Percentiles rank a stretch among this genome's conserved stretches.
Evolutionary conservation across 2,888 invertebrate species (phyloP).

Genomic region (Plemyria rubiginata): DNA sequence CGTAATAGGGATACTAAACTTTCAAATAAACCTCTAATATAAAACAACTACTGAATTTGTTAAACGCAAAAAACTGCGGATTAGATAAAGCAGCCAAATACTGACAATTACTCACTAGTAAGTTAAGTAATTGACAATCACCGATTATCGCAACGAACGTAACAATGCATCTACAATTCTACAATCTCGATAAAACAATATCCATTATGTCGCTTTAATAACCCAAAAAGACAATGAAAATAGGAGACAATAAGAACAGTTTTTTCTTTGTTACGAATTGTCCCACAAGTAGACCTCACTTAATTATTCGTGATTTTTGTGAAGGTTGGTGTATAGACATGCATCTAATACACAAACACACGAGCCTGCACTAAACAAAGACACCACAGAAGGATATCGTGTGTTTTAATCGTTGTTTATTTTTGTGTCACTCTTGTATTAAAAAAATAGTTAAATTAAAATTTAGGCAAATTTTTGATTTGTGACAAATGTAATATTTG

Average conservation of each 20-base stretch:
- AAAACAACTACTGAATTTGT: too few species aligned
- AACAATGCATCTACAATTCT: conserved; percentile 25
- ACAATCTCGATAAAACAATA: conserved; percentile 37
- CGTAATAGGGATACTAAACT: too few species aligned
- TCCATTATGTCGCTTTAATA: conserved; percentile 42
- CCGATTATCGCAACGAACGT: conserved; percentile 31
- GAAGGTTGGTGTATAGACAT: conserved; percentile 3
- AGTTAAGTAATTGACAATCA: conserved; percentile 31
- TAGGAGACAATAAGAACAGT: conserved; percentile 28
- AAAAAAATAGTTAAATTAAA: too few species aligned
- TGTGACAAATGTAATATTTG: too few species aligned
- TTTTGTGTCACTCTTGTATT: too few species aligned
- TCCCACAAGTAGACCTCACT: conserved; percentile 24
- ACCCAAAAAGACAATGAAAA: conserved; percentile 42
- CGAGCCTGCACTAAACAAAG: neutral
- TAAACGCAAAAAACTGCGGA: too few species aligned
- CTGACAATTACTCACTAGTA: too few species aligned
- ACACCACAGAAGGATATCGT: neutral
- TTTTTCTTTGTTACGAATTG: conserved; percentile 23
- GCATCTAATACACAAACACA: neutral
- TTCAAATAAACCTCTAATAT: too few species aligned
- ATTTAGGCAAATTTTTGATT: too few species aligned
- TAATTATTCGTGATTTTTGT: conserved; percentile 1
- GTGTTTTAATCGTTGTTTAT: too few species aligned
- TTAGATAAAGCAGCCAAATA: too few species aligned